phyloP scores from a whole-genome alignment of 2,797 vertebrate species.

The Pelodytes ibericus region DNA sequence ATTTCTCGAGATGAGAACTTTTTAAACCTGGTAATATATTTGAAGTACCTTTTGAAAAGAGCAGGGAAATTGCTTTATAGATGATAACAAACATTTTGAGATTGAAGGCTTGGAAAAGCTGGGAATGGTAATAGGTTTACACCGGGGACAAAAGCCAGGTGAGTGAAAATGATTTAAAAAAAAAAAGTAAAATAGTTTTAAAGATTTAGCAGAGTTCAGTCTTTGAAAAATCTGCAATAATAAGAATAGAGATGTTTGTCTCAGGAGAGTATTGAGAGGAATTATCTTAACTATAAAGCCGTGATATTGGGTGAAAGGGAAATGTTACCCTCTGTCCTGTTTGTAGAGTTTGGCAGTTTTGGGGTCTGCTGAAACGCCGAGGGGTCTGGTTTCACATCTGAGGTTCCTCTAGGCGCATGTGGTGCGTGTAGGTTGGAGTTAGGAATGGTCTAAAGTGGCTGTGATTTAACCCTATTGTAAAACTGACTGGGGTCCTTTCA shows the following conservation, averaged over 20 bases:
- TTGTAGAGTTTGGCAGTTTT: too few species aligned
- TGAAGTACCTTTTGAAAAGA: conserved; percentile 37
- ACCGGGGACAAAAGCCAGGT: not conserved
- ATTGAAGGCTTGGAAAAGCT: conserved; percentile 8
- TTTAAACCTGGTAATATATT: conserved; percentile 13
- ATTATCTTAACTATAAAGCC: too few species aligned
- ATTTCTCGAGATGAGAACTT: conserved; percentile 14
- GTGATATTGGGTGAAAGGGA: too few species aligned
- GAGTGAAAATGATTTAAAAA: not conserved
- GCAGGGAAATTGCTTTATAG: conserved; percentile 41
- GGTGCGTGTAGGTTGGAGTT: too few species aligned
- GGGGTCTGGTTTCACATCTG: too few species aligned
- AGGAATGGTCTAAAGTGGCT: too few species aligned
- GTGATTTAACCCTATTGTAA: too few species aligned
- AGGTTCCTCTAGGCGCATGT: too few species aligned
- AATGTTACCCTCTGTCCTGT: too few species aligned
- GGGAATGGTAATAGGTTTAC: not conserved
- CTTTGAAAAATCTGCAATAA: not conserved
- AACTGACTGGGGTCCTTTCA: too few species aligned
- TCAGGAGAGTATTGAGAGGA: too few species aligned
- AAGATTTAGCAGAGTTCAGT: not conserved
- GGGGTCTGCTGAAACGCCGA: too few species aligned
- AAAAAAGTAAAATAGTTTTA: not conserved
- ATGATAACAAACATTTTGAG: conserved; percentile 31
- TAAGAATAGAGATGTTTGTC: not conserved